Conservation (phyloP, 1,140 invertebrate genomes). For the Drosophila arizonae region DNA sequence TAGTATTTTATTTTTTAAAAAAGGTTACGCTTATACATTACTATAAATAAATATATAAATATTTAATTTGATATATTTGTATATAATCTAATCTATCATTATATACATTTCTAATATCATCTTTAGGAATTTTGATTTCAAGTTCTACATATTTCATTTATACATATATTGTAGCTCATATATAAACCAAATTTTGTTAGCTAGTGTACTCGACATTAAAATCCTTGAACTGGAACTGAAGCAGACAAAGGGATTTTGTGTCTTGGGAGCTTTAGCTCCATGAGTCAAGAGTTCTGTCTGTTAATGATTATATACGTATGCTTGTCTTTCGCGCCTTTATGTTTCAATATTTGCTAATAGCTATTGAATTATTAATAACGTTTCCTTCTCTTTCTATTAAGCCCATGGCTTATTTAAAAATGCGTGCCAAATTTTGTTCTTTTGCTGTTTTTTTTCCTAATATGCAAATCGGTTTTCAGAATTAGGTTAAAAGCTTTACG, state of each 20-base stretch:
- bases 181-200: not conserved
- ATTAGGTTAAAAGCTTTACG: slow-evolving; percentile 63
- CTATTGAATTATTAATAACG: slow-evolving; percentile 21
- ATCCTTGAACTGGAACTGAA: not conserved
- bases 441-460: slow-evolving; percentile 21
- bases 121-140: too few relatives aligned
- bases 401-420: slow-evolving; percentile 23
- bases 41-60: not conserved
- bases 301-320: not conserved
- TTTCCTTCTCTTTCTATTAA: slow-evolving; percentile 7
- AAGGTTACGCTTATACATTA: not conserved
- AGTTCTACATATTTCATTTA: too few relatives aligned
- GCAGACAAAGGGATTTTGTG: slow-evolving; percentile 9
- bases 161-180: too few relatives aligned
- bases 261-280: not conserved
- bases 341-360: slow-evolving; percentile 21
- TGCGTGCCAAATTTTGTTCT: slow-evolving; percentile 13
- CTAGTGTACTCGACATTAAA: not conserved
- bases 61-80: too few relatives aligned
- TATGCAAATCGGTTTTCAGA: slow-evolving; percentile 58
- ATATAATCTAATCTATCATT: too few relatives aligned
- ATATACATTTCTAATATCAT: too few relatives aligned
- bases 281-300: not conserved
- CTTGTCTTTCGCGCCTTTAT: slow-evolving; percentile 8
- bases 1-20: too few relatives aligned